Conservation (phyloP, 2,797 vertebrate genomes). For the Remorina albescens region DNA sequence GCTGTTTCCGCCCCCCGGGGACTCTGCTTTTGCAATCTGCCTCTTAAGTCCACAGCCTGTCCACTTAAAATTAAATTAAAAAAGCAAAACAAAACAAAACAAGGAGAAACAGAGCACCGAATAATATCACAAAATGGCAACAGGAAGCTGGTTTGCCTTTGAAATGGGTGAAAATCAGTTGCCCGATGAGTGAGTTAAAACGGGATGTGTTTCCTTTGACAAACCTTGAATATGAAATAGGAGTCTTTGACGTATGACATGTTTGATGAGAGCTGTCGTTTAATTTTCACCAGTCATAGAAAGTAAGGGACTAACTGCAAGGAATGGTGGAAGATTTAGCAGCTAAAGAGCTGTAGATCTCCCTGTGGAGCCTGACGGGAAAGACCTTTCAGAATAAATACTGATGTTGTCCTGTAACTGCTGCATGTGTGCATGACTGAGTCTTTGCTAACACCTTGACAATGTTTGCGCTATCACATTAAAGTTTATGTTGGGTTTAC, state of each 20-base stretch:
- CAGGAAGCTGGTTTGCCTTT: constrained; percentile 24
- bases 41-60: constrained; percentile 42
- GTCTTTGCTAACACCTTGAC: neutral
- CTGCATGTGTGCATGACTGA: neutral
- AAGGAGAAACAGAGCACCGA: constrained; percentile 25
- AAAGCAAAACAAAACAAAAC: neutral
- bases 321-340: neutral
- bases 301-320: neutral
- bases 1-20: constrained; percentile 6
- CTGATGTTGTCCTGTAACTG: neutral
- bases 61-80: constrained; percentile 37
- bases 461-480: neutral
- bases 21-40: constrained; percentile 38
- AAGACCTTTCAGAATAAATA: neutral
- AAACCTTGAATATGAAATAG: constrained; percentile 12
- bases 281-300: constrained; percentile 5
- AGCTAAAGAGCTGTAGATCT: too few species aligned
- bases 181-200: constrained; percentile 27
- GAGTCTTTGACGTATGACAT: neutral
- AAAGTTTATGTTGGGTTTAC: neutral
- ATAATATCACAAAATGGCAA: constrained; percentile 18
- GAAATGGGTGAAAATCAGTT: neutral
- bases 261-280: neutral
- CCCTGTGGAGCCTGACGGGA: neutral
- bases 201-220: neutral